Evolutionary conservation across 2,797 vertebrate species (phyloP).

Genomic region (Eptatretus atami): DNA sequence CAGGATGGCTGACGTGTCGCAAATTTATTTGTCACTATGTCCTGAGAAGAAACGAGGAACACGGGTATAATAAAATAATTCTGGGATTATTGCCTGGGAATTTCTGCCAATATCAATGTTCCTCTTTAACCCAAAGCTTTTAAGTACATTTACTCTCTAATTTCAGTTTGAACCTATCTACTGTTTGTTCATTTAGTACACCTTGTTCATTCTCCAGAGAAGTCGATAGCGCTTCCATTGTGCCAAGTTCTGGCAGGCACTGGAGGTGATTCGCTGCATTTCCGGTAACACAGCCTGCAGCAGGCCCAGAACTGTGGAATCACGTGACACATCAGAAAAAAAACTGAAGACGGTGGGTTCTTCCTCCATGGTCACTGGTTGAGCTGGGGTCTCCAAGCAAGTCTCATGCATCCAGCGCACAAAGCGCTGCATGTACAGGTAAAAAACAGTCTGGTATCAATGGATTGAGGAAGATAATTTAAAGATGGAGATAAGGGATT

Average conservation of each 20-base stretch:
- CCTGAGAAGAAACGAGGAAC: background rate
- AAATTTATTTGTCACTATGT: slow-evolving; percentile 32
- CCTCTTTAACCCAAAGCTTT: too few relatives aligned
- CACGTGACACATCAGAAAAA: slow-evolving; percentile 30
- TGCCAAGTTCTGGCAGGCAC: slow-evolving; percentile 13
- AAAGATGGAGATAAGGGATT: too few relatives aligned
- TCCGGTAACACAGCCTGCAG: slow-evolving; percentile 28
- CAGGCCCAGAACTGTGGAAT: slow-evolving; percentile 28
- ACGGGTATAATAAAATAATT: background rate
- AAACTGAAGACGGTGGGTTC: slow-evolving; percentile 31
- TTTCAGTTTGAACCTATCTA: too few relatives aligned
- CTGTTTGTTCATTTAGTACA: background rate
- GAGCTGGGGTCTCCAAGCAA: slow-evolving; percentile 48
- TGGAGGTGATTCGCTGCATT: slow-evolving; percentile 17
- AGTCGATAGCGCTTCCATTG: slow-evolving; percentile 38
- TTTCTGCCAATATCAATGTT: too few relatives aligned
- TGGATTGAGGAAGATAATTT: too few relatives aligned
- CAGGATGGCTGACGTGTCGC: slow-evolving; percentile 34
- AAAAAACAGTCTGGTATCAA: too few relatives aligned
- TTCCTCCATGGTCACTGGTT: slow-evolving; percentile 19
- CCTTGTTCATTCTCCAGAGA: slow-evolving; percentile 50
- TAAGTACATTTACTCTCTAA: too few relatives aligned
- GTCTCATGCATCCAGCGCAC: slow-evolving; percentile 62
- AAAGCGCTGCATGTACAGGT: slow-evolving; percentile 21
- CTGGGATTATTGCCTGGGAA: too few relatives aligned